These are phyloP conservation scores for Netelia inedita DNA, from an alignment of 2,888 invertebrate genomes.

Conservation along the genomic window DNA sequence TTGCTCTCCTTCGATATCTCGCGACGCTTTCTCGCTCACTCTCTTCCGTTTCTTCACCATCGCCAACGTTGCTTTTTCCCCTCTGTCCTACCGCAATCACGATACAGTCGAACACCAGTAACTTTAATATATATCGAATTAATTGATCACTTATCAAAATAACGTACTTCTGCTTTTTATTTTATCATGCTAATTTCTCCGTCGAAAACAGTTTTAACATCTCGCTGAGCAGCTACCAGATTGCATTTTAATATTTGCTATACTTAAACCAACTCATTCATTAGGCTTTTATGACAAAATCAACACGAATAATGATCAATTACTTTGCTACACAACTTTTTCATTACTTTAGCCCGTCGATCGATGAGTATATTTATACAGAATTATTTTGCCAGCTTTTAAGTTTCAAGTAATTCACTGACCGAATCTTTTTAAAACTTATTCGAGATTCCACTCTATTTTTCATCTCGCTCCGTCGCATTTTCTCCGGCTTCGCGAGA, in stretches of 20 bases:
- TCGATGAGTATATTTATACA: not conserved
- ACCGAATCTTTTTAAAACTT: not conserved
- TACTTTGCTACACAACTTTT: not conserved
- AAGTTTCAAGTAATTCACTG: too few relatives aligned
- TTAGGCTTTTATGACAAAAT: too few relatives aligned
- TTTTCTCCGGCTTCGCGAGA: slow-evolving; percentile 43
- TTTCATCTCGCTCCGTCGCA: slow-evolving; percentile 50
- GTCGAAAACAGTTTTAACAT: not conserved
- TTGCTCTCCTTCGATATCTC: slow-evolving; percentile 65
- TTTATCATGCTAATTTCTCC: not conserved
- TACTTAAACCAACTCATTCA: too few relatives aligned
- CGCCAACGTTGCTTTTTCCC: slow-evolving; percentile 30
- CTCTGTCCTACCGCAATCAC: slow-evolving; percentile 46
- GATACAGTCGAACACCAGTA: slow-evolving; percentile 56
- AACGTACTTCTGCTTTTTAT: not conserved
- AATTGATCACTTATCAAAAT: not conserved
- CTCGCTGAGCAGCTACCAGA: not conserved
- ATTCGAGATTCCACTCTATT: slow-evolving; percentile 36
- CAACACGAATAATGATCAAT: not conserved
- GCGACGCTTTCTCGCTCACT: slow-evolving; percentile 49
- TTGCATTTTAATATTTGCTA: too few relatives aligned
- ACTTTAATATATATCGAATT: not conserved
- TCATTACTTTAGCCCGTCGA: not conserved
- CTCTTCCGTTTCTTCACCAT: slow-evolving; percentile 64
- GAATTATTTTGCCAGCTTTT: not conserved